Evolutionary conservation across 2,113 vertebrate species (phyloP).

Genomic region (Ictidomys tridecemlineatus): DNA sequence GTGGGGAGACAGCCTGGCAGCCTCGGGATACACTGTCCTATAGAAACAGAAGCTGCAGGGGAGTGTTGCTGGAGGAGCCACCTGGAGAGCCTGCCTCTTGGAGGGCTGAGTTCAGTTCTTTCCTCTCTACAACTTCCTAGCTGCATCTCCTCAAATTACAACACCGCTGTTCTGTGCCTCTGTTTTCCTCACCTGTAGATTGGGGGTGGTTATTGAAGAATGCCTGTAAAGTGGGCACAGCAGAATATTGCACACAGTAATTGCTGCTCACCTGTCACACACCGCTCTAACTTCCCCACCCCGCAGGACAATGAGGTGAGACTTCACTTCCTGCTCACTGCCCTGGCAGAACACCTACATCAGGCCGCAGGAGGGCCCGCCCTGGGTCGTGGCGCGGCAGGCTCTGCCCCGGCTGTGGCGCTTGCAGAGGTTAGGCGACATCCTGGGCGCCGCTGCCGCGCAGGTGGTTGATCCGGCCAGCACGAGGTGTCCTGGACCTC

Average conservation of each 20-base stretch:
- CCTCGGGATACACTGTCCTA: fast-evolving
- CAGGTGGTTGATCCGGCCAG: not conserved
- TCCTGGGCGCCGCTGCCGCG: too few relatives aligned
- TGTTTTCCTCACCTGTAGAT: not conserved
- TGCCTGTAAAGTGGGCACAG: not conserved
- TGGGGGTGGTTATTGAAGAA: not conserved
- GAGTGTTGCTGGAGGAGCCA: not conserved
- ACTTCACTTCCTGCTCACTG: not conserved
- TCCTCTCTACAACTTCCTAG: not conserved
- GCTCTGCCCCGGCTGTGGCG: too few relatives aligned
- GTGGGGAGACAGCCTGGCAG: not conserved
- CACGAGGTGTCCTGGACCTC: not conserved
- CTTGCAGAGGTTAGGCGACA: fast-evolving
- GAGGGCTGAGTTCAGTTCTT: not conserved
- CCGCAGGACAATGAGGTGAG: not conserved
- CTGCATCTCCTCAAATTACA: not conserved
- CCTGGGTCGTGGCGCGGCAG: not conserved
- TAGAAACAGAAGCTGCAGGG: not conserved
- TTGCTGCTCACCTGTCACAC: not conserved
- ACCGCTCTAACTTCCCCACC: fast-evolving
- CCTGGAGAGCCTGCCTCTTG: not conserved
- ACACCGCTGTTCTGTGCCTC: not conserved
- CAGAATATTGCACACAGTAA: not conserved
- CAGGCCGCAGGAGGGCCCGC: not conserved
- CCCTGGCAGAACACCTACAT: fast-evolving